Evolutionary conservation across 2,113 vertebrate species (phyloP), one percentile per base, ranked within the genome.

Genomic region (Perccottus glenii): DNA sequence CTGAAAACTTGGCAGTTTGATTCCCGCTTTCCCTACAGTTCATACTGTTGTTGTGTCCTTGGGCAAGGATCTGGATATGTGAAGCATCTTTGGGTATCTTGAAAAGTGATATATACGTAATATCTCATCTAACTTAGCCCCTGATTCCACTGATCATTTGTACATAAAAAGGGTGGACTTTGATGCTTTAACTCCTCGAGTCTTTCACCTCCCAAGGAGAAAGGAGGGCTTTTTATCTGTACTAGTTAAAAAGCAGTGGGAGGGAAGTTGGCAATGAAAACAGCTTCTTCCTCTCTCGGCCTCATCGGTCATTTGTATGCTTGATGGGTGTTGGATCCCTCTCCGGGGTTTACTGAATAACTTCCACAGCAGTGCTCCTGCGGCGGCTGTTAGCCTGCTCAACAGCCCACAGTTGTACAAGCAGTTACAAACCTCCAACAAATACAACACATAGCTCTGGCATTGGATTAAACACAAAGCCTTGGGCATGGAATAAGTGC

Each of bases 401-500:
- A 78, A 60, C 46, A 38, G 63, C 78, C 58, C 52, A 52, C 52
- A 56, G 75, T 70, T n/a, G 62, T 58, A 73, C 64, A 64, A 58
- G 74, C 61, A 62, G 62, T 67, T 60, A 48, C 77, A 81, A 64
- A 73, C 42, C 65, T 64, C 64, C 66, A 64, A 56, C 70, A 59
- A 63, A 49, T 64, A 42, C 46, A 47, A 43, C 56, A 49, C 58
- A 56, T 66, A 46, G 78, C 78, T 77, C 62, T 69, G 66, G 66
- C 68, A 63, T 42, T 56, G 70, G 78, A 84, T 77, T 84, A 69
- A 84, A 78, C 68, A 74, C 67, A 80, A 70, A 84, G 72, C 83
- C 81, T 79, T 57, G 49, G 75, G 81, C 73, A 4, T 70, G 74
- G 69, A 64, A 85, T 75, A 84, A 89, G 86, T 77, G 58, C 47